Base-by-base conservation (phyloP, 2,888 invertebrate species). In the Heliconius sara region DNA sequence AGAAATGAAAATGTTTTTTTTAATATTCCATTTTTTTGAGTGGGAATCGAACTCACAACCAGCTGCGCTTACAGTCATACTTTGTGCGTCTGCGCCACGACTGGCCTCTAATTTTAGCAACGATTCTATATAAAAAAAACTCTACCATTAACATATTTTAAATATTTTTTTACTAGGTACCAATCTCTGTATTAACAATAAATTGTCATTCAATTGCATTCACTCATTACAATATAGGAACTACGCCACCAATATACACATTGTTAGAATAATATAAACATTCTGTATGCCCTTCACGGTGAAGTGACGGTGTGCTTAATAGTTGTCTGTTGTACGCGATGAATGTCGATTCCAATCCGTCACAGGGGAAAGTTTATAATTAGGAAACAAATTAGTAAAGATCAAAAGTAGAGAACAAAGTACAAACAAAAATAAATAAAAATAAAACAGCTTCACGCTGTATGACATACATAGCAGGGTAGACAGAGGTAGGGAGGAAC, bases 201-300 rank as follows among this genome's bases (percentile, higher is more conserved):
- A 66, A 34, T 22, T 34, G 19, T 52, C 52, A 52, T 71, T 52
- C 22, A 71, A 71, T 47, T 52, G 47, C 27, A 52, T 52, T 27
- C 25, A 27, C 13, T 71, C 16, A 52, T 71, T 71, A 52, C 27
- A 52, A 27, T 27, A 71, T 72, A 19, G 72, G 52, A 72, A 72
- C 52, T 25, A 57, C 52, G 30, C 52, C 22, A 30, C 2, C 52
- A 30, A 30, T 30, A 27, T 30, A 72, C 22, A 57, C 30, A 39
- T n/a, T 39, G 39, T 52, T 72, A 52, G 19, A 9, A 34, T 34
- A 34, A 34, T 34, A 34, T 34, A 34, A 34, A 10, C 10, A 19
- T 52, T 72, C 10, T 30, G 10, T 30, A 12, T 19, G 30, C 30
- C 30, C 67, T 67, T 67, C 67, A 67, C 67, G n/a, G 9, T 67